Percentiles rank a stretch among this genome's conserved stretches.
phyloP scores from a whole-genome alignment of 2,888 invertebrate species.

The Eupsilia transversa region DNA sequence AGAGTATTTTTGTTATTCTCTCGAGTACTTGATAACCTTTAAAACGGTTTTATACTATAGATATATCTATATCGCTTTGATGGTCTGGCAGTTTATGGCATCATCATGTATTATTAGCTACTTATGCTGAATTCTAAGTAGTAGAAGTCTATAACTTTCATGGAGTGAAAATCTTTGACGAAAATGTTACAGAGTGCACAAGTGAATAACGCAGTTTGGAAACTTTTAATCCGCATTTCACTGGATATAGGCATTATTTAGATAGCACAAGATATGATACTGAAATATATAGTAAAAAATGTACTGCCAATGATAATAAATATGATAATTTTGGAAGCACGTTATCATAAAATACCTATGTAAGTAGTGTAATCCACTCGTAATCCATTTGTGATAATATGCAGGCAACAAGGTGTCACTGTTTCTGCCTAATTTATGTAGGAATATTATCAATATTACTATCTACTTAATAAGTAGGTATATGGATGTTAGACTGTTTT shows the following conservation, averaged over 20 bases:
- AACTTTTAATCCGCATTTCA: neutral
- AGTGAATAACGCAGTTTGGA: neutral
- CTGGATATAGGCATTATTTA: too few relatives aligned
- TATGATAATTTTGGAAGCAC: constrained; percentile 36
- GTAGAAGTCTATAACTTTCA: neutral
- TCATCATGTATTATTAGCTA: neutral
- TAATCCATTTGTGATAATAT: constrained; percentile 48
- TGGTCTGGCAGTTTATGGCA: neutral
- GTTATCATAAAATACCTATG: constrained; percentile 27
- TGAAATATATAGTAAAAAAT: constrained; percentile 1
- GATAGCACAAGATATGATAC: neutral
- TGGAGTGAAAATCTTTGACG: neutral
- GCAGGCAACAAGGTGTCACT: neutral
- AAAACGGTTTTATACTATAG: constrained; percentile 19
- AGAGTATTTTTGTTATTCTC: constrained; percentile 40
- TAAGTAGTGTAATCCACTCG: constrained; percentile 25
- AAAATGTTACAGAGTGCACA: neutral
- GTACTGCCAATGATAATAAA: constrained; percentile 22
- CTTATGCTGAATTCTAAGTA: neutral
- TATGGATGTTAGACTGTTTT: neutral
- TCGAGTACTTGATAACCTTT: constrained; percentile 31
- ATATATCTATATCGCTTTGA: neutral
- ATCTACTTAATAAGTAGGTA: neutral
- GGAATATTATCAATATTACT: constrained; percentile 28
- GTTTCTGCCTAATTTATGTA: constrained; percentile 9